A percentile compares a stretch with the other conserved stretches of the same genome.
phyloP scores from a whole-genome alignment of 2,888 invertebrate genomes.

The Ennomos quercinarius region DNA sequence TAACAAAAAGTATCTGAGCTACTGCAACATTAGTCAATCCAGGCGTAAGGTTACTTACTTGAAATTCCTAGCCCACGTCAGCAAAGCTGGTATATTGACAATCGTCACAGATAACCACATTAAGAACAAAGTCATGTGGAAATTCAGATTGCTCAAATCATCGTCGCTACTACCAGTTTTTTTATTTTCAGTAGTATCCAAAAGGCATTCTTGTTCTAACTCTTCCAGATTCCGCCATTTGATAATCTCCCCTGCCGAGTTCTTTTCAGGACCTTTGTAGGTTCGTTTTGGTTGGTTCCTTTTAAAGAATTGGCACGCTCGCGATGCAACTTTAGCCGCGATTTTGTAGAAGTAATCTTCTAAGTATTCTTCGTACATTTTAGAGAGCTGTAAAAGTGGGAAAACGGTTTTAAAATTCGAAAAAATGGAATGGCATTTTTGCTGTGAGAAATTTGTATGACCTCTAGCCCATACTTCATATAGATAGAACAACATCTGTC shows the following conservation, averaged over 20 bases:
- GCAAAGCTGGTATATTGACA: slow-evolving; percentile 89
- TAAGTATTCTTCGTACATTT: slow-evolving; percentile 91
- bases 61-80: slow-evolving; percentile 93
- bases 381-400: slow-evolving; percentile 84
- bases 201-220: slow-evolving; percentile 37
- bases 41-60: slow-evolving; percentile 81
- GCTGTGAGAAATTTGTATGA: too few relatives aligned
- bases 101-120: slow-evolving; percentile 87
- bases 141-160: slow-evolving; percentile 85
- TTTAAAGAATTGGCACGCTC: slow-evolving; percentile 60
- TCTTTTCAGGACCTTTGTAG: slow-evolving; percentile 17
- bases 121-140: slow-evolving; percentile 90
- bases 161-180: slow-evolving; percentile 50
- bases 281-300: slow-evolving; percentile 12
- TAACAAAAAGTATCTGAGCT: neutral
- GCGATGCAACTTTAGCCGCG: slow-evolving; percentile 71
- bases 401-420: too few relatives aligned
- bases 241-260: slow-evolving; percentile 34
- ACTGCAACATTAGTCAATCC: too few relatives aligned
- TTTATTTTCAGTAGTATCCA: slow-evolving; percentile 30
- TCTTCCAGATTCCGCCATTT: slow-evolving; percentile 35
- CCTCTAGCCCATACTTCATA: too few relatives aligned
- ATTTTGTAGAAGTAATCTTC: slow-evolving; percentile 86
- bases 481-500: too few relatives aligned
- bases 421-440: too few relatives aligned